Percentiles rank a stretch among this genome's conserved stretches.
These are phyloP conservation scores for Helogale parvula DNA, from an alignment of 2,113 vertebrate species.

Conservation along the genomic window DNA sequence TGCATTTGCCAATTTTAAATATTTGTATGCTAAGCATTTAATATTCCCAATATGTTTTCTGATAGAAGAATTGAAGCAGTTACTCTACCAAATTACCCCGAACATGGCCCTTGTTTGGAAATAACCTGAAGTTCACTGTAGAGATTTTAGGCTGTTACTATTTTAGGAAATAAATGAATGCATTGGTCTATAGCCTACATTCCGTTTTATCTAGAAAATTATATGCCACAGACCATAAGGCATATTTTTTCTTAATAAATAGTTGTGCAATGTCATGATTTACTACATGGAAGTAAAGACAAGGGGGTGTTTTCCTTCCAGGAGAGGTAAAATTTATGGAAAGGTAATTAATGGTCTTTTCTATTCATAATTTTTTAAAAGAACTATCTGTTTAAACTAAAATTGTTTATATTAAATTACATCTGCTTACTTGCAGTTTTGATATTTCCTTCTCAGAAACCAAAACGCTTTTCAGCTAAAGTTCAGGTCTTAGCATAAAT, in stretches of 20 bases:
- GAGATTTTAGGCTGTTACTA: conserved; percentile 65
- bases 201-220: conserved; percentile 71
- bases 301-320: conserved; percentile 10
- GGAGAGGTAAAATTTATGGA: conserved; percentile 57
- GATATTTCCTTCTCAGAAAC: conserved; percentile 50
- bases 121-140: conserved; percentile 13
- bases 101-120: not conserved
- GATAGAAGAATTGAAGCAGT: not conserved
- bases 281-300: conserved; percentile 57
- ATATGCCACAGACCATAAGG: conserved; percentile 64
- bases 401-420: conserved; percentile 58
- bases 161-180: conserved; percentile 71
- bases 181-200: conserved; percentile 66
- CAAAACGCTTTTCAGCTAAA: not conserved
- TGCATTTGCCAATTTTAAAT: not conserved
- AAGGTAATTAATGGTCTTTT: conserved; percentile 32
- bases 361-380: not conserved
- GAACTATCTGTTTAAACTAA: conserved; percentile 69
- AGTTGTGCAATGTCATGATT: conserved; percentile 67
- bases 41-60: not conserved
- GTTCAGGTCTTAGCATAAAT: conserved; percentile 30
- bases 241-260: conserved; percentile 70
- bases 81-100: not conserved
- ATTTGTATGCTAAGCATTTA: not conserved
- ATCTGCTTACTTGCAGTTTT: conserved; percentile 55